Conservation (phyloP, 2,888 invertebrate genomes). For the Coleophora flavipennella region DNA sequence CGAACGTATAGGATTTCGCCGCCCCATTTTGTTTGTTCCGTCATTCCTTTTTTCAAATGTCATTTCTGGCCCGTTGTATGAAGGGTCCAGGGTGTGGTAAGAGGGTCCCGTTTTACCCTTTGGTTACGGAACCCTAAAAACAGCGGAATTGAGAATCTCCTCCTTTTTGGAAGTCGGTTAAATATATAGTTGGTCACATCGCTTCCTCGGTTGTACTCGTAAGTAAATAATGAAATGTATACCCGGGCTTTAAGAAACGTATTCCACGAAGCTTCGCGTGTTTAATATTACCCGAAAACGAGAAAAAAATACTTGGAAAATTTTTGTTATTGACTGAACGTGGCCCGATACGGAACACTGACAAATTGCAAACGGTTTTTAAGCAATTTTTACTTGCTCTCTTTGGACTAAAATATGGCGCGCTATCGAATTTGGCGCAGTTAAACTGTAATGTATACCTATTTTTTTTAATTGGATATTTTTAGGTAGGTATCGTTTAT, state of each 20-base stretch:
- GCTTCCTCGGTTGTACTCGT: constrained; percentile 41
- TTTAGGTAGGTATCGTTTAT: constrained; percentile 26
- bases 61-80: too few relatives aligned
- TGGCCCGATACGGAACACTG: constrained; percentile 55
- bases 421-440: constrained; percentile 28
- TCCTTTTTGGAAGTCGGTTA: too few relatives aligned
- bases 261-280: constrained; percentile 60
- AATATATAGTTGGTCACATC: too few relatives aligned
- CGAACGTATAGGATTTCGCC: too few relatives aligned
- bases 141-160: too few relatives aligned
- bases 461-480: constrained; percentile 42
- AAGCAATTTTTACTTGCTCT: constrained; percentile 38
- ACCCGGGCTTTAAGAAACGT: constrained; percentile 31
- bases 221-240: constrained; percentile 53
- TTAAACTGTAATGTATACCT: constrained; percentile 26
- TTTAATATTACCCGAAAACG: constrained; percentile 53
- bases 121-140: too few relatives aligned
- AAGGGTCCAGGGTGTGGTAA: too few relatives aligned
- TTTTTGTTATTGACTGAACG: constrained; percentile 63
- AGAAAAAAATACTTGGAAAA: constrained; percentile 48
- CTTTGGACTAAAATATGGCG: constrained; percentile 32
- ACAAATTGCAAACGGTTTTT: constrained; percentile 60
- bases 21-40: too few relatives aligned
- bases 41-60: too few relatives aligned
- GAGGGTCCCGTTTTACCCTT: too few relatives aligned